Conservation (phyloP, 1,140 invertebrate genomes). For the Rhopalosiphum padi region DNA sequence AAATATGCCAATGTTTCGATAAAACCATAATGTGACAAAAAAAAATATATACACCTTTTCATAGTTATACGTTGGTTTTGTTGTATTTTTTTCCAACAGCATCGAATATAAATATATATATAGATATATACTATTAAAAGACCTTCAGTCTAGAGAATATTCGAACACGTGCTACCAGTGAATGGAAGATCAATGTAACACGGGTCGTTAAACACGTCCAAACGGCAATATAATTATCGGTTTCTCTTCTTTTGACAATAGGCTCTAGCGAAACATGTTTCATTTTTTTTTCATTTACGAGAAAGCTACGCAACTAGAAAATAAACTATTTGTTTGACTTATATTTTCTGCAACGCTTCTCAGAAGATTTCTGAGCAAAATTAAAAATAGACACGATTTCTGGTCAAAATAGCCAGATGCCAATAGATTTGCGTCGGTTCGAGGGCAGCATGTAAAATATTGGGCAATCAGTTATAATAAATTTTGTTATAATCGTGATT, state of each 20-base stretch:
- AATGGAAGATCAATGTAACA: constrained; percentile 48
- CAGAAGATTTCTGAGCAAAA: neutral
- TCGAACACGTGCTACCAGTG: constrained; percentile 41
- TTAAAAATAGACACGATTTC: constrained; percentile 42
- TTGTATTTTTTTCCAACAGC: constrained; percentile 7
- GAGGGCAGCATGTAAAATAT: neutral
- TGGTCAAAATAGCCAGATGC: constrained; percentile 13
- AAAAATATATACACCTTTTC: neutral
- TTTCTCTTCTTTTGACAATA: constrained; percentile 53
- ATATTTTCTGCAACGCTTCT: neutral
- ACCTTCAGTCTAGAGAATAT: constrained; percentile 29
- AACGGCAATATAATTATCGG: constrained; percentile 50
- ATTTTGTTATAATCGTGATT: neutral
- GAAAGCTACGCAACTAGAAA: neutral
- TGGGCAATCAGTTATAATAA: constrained; percentile 18
- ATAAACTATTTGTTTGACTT: neutral
- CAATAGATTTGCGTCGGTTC: no score
- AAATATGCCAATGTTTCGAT: constrained; percentile 21
- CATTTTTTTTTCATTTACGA: neutral
- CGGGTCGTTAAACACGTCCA: constrained; percentile 54
- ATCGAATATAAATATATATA: neutral
- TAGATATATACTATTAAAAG: neutral
- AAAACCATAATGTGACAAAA: neutral
- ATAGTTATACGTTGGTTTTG: neutral
- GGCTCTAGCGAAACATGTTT: constrained; percentile 30